Evolutionary conservation across 2,797 vertebrate genomes (phyloP).

Genomic region (Epinephelus malabaricus): DNA sequence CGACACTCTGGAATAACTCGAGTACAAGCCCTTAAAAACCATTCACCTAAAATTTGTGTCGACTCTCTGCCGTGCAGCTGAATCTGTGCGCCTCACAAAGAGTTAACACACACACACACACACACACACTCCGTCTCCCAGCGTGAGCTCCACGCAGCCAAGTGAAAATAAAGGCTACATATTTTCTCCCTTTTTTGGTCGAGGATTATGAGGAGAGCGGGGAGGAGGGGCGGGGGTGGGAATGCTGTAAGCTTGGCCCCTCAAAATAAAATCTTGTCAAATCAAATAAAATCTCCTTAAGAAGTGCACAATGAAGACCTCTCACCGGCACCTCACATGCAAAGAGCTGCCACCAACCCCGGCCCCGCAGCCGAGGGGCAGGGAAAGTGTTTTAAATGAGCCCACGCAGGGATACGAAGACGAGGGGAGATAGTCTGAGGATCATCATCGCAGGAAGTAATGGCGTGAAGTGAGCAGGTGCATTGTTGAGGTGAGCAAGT

Average conservation of each 20-base stretch:
- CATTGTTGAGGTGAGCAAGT: slow-evolving; percentile 61
- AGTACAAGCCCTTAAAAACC: slow-evolving; percentile 59
- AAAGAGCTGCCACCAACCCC: slow-evolving; percentile 51
- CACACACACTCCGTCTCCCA: slow-evolving; percentile 31
- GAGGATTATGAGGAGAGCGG: slow-evolving; percentile 74
- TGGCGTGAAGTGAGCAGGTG: slow-evolving; percentile 44
- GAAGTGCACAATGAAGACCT: slow-evolving; percentile 78
- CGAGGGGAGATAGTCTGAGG: background rate
- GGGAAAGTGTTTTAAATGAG: slow-evolving; percentile 79
- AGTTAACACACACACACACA: slow-evolving; percentile 66
- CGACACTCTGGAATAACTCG: slow-evolving; percentile 28
- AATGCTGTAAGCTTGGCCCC: slow-evolving; percentile 76
- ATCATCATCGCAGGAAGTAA: slow-evolving; percentile 21
- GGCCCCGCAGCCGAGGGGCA: slow-evolving; percentile 51
- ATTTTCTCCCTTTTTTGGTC: slow-evolving; percentile 79
- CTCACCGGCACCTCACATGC: slow-evolving; percentile 65
- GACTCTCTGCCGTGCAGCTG: slow-evolving; percentile 12
- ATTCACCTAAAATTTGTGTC: slow-evolving; percentile 11
- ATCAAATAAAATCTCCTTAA: slow-evolving; percentile 82
- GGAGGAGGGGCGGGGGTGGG: slow-evolving; percentile 30
- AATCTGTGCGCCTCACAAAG: slow-evolving; percentile 48
- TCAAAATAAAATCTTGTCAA: slow-evolving; percentile 83
- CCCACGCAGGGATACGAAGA: slow-evolving; percentile 69
- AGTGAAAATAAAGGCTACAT: slow-evolving; percentile 82
- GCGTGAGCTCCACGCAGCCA: slow-evolving; percentile 68